Percentiles rank a stretch among this genome's conserved stretches.
Conservation (phyloP, 1,140 invertebrate species). For the Reticulitermes speratus region DNA sequence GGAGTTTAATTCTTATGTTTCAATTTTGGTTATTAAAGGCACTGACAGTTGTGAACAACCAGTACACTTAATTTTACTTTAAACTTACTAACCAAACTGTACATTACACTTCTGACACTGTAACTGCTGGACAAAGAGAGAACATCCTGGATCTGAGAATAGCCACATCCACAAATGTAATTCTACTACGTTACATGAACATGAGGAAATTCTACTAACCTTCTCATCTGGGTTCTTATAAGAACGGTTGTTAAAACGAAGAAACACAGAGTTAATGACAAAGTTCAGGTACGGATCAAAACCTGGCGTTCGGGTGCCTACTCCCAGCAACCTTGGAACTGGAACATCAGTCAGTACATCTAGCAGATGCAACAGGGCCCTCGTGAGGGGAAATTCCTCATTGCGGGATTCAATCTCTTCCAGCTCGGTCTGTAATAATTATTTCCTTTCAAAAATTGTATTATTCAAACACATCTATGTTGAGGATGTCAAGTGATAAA, state of each 20-base stretch:
- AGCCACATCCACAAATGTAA: no score
- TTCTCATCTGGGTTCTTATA: constrained; percentile 77
- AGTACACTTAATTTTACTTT: no score
- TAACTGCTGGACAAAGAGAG: no score
- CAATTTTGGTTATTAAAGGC: no score
- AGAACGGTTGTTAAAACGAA: constrained; percentile 72
- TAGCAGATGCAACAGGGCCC: constrained; percentile 76
- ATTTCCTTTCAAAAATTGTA: constrained; percentile 27
- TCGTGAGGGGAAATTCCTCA: constrained; percentile 83
- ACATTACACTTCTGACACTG: no score
- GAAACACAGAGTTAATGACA: constrained; percentile 73
- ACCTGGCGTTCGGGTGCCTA: constrained; percentile 76
- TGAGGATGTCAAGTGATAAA: background rate
- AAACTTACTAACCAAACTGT: no score
- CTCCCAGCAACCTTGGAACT: constrained; percentile 76
- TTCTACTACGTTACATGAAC: no score
- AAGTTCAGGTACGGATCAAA: constrained; percentile 88
- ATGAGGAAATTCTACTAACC: constrained; percentile 43
- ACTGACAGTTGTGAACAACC: no score
- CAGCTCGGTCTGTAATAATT: constrained; percentile 52
- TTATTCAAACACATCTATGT: background rate
- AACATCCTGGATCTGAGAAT: no score
- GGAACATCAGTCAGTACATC: constrained; percentile 72
- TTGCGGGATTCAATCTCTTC: constrained; percentile 82
- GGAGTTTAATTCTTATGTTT: no score